Conservation (phyloP, 1,140 invertebrate species). For the Riptortus pedestris region DNA sequence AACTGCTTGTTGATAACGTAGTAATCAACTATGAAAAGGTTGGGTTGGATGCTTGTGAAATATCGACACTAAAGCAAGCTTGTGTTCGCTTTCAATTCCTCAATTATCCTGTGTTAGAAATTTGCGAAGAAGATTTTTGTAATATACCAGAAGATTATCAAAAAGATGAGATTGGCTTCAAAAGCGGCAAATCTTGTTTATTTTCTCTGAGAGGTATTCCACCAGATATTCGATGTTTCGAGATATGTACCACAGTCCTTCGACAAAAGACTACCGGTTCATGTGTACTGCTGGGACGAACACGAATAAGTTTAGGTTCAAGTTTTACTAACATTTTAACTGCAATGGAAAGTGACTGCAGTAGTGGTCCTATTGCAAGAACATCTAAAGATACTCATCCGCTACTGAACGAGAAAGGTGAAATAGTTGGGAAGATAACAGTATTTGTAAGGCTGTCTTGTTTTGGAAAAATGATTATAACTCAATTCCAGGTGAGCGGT, state of each 20-base stretch:
- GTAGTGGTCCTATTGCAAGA: slow-evolving; percentile 34
- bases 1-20: slow-evolving; percentile 11
- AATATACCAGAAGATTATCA: slow-evolving; percentile 31
- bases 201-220: slow-evolving; percentile 35
- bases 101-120: slow-evolving; percentile 35
- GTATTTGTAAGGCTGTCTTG: slow-evolving; percentile 49
- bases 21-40: background rate
- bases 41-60: background rate
- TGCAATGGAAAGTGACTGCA: slow-evolving; percentile 25
- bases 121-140: slow-evolving; percentile 34
- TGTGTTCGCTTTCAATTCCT: slow-evolving; percentile 35
- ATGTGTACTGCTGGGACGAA: slow-evolving; percentile 35
- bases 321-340: slow-evolving; percentile 33
- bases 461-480: slow-evolving; percentile 53
- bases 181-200: slow-evolving; percentile 41
- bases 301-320: slow-evolving; percentile 34
- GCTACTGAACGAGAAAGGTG: slow-evolving; percentile 38
- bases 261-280: background rate
- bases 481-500: slow-evolving; percentile 46
- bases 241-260: background rate
- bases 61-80: slow-evolving; percentile 20
- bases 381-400: slow-evolving; percentile 48
- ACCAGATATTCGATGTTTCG: background rate
- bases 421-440: slow-evolving; percentile 42
- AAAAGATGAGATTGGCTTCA: slow-evolving; percentile 34